Evolutionary conservation across 92 coral and sea anemone genomes (phyloP).

Genomic region (Galaxea fascicularis): DNA sequence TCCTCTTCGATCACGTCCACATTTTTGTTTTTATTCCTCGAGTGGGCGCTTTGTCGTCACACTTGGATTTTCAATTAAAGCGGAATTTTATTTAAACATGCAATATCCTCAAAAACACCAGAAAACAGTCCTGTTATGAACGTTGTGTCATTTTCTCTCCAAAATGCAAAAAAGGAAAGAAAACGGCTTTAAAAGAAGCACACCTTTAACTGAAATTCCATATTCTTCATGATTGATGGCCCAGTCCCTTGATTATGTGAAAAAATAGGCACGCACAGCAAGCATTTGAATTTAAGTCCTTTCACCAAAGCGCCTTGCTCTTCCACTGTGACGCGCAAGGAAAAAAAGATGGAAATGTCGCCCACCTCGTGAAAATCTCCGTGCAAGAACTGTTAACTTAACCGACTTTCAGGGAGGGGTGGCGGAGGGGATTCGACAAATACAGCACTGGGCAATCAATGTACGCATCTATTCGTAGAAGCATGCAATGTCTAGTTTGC

Average conservation of each 20-base stretch:
- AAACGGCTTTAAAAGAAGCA: too few relatives aligned
- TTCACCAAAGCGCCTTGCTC: too few relatives aligned
- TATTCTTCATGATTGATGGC: background rate
- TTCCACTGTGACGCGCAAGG: too few relatives aligned
- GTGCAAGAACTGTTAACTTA: too few relatives aligned
- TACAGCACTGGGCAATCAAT: too few relatives aligned
- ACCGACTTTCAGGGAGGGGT: too few relatives aligned
- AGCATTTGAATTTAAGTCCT: background rate
- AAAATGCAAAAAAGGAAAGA: background rate
- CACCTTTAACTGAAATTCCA: background rate
- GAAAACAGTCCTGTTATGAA: background rate
- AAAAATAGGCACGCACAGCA: background rate
- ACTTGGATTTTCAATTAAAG: background rate
- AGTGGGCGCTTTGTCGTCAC: conserved; percentile 29
- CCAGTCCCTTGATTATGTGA: background rate
- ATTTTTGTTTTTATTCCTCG: background rate
- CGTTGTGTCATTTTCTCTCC: background rate
- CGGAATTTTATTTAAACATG: background rate
- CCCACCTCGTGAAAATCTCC: too few relatives aligned
- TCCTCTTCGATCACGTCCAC: background rate
- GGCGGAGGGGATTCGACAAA: too few relatives aligned
- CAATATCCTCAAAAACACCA: conserved; percentile 1
- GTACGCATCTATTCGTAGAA: too few relatives aligned
- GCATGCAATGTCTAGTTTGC: too few relatives aligned
- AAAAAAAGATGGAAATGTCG: too few relatives aligned